Evolutionary conservation across 1,140 invertebrate species (phyloP), one percentile per base, ranked within the genome.

Genomic region (Brachionus rotundiformis): DNA sequence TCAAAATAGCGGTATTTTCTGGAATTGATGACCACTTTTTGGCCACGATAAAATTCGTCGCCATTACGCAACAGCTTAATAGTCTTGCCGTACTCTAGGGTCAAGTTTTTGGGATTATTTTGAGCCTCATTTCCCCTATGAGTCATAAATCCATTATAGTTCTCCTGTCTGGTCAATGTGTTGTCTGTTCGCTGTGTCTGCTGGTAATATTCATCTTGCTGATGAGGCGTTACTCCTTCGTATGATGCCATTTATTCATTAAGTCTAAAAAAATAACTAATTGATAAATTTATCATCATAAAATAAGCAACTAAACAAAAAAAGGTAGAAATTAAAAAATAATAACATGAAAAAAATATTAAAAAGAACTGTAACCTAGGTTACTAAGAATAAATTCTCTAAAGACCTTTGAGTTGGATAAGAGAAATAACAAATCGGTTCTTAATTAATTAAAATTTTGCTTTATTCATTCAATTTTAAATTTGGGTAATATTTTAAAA

Each of bases 1-100:
- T 82, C 65, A 47, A 68, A 68, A 33, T 71, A 63, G n/a, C 61
- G 27, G 11, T 71, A 71, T 41, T 82, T 82, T 23, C 65, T 23
- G n/a, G 54, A 61, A 27, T 82, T 82, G 23, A 82, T 73, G 33
- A 82, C 81, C 23, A 82, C 41, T 41, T 68, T 71, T 54, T 68
- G 61, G 2, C 81, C 81, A n/a, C 23, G 33, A 23, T 71, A 82
- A 49, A 71, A 82, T 16, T 36, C 54, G 33, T 82, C 81, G 1
- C 81, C 81, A 49, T 82, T 82, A 16, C 81, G 27, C 25, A 82
- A 25, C 2, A 82, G 13, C 49, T 25, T 49, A n/a, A 82, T 71
- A 5, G 81, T 29, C 41, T 68, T 68, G 27, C 79, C 79, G 23
- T 63, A 63, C 63, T 81, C 79, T 1, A 81, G 25, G 23, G 33